phyloP scores from a whole-genome alignment of 2,888 invertebrate species.

The Halocaridina rubra region DNA sequence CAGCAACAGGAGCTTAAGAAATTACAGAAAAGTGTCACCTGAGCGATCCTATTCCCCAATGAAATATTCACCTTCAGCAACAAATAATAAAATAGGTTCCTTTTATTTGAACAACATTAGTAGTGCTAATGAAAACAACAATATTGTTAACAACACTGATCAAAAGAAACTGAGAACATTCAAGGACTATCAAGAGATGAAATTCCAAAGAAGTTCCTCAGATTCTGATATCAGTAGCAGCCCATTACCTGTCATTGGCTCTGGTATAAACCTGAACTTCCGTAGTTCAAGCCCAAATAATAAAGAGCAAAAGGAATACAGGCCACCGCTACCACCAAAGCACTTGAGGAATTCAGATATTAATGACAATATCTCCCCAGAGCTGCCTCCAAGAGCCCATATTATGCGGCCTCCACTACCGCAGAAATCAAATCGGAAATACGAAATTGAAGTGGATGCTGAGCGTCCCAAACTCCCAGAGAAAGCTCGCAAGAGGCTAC shows the following conservation, averaged over 20 bases:
- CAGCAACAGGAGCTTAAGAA: conserved; percentile 24
- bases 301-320: conserved; percentile 24
- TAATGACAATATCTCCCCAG: conserved; percentile 1
- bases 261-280: conserved; percentile 44
- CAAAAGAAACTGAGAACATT: conserved; percentile 41
- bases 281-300: conserved; percentile 29
- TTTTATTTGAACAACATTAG: conserved; percentile 17
- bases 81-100: background rate
- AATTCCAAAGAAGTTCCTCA: conserved; percentile 6
- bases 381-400: conserved; percentile 20
- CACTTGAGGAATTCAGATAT: background rate
- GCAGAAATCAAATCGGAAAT: conserved; percentile 3
- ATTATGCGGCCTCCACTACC: conserved; percentile 26
- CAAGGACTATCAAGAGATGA: conserved; percentile 46
- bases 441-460: conserved; percentile 11
- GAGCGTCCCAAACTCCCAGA: conserved; percentile 40
- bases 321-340: conserved; percentile 53
- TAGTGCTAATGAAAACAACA: conserved; percentile 1
- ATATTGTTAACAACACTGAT: background rate
- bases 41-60: background rate
- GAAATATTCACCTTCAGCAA: background rate
- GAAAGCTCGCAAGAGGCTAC: conserved; percentile 23
- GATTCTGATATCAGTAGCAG: conserved; percentile 34
- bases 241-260: conserved; percentile 43
- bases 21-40: background rate